These are phyloP conservation scores for Uria lomvia DNA, from an alignment of 2,113 vertebrate species.

Conservation along the genomic window DNA sequence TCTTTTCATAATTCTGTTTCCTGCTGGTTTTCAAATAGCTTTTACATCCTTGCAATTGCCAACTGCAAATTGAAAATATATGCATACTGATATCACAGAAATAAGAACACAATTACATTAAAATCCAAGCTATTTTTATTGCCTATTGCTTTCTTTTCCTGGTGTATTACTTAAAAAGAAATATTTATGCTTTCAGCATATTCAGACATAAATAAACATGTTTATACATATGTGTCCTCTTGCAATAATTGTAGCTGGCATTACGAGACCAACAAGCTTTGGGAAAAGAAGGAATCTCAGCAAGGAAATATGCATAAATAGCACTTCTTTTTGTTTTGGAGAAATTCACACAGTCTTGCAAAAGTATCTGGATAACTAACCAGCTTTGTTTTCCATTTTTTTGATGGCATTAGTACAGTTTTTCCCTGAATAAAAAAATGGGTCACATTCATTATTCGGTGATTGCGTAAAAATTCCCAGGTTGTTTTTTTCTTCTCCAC, in stretches of 20 bases:
- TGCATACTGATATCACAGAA: background rate
- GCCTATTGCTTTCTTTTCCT: background rate
- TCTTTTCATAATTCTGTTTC: background rate
- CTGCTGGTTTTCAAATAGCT: constrained; percentile 20
- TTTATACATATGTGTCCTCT: background rate
- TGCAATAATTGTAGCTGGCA: background rate
- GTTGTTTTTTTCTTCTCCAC: background rate
- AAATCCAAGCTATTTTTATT: constrained; percentile 1
- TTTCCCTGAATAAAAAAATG: background rate
- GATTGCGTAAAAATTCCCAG: background rate
- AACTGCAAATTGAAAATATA: constrained; percentile 17
- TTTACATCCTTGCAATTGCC: background rate
- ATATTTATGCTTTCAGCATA: background rate
- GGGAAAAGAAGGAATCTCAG: background rate
- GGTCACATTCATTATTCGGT: background rate
- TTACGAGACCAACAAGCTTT: background rate
- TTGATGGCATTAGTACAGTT: background rate
- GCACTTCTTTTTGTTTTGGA: background rate
- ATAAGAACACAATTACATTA: background rate
- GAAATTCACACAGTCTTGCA: background rate
- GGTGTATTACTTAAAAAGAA: background rate
- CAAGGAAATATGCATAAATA: background rate
- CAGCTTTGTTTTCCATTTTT: background rate
- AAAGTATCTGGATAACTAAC: background rate
- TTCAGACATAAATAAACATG: background rate